Evolutionary conservation across 2,888 invertebrate genomes (phyloP), one percentile per base, ranked within the genome.

Genomic region (Melangyna quadrimaculata): DNA sequence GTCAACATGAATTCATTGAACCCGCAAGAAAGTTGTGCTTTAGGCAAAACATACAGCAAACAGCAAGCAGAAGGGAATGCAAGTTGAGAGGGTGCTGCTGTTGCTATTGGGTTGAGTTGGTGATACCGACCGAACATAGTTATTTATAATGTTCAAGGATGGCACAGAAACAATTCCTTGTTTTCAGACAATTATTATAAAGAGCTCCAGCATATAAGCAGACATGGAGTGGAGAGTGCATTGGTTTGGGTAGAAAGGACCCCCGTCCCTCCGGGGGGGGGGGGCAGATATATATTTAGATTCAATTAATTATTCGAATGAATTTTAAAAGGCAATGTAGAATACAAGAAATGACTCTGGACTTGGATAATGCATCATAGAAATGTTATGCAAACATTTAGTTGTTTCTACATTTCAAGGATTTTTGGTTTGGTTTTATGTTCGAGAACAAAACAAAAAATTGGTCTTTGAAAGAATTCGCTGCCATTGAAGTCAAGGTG

Each of bases 1-100:
- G 86, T 86, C 86, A 81, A 59, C 72, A 73, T 40, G 77, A 43
- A 81, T 78, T 86, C 86, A 65, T 70, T 86, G 86, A 86, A 86
- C 86, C 65, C 81, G 32, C 22, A 51, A 32, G 24, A 70, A 37
- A 53, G 51, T 75, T 84, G 67, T 59, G 74, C 57, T 69, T 55
- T 55, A 17, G 65, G 37, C 45, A n/a, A n/a, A n/a, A n/a, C n/a
- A n/a, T n/a, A n/a, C 72, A 65, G 10, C 27, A 43, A 45, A 19
- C 48, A 48, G 4, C 48, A 57, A 9, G 45, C 48, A 48, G 4
- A 22, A 57, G 7, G 45, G 12, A 70, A 48, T 67, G 24, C 43
- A 22, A 14, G 14, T 17, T 35, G 27, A 19, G 45, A 29, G 45
- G 14, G 29, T 19, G 27, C 10, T 29, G 19, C 19, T 6, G 17